Conservation (phyloP, 2,113 vertebrate genomes). For the Plecotus auritus region DNA sequence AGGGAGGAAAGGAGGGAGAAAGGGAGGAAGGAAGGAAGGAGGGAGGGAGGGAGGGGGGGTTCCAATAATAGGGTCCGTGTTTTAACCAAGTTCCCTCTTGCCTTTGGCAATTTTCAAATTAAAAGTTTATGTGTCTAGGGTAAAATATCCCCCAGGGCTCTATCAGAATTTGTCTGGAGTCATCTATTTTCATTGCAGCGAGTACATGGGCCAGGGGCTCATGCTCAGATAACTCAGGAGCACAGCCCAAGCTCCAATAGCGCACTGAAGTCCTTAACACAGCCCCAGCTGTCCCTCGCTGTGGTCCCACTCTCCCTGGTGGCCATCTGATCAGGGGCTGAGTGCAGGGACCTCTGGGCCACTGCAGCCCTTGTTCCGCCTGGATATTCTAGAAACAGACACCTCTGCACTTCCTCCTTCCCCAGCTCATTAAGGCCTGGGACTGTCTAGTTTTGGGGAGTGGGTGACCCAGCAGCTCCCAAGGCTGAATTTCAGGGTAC, state of each 20-base stretch:
- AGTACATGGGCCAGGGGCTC: background rate
- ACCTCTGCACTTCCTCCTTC: background rate
- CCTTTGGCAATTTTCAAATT: background rate
- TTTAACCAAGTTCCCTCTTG: background rate
- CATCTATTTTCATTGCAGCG: no score
- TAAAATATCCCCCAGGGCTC: background rate
- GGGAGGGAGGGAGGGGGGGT: no score
- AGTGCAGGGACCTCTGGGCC: background rate
- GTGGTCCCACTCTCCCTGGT: rapidly evolving
- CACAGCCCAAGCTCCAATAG: background rate
- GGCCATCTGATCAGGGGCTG: background rate
- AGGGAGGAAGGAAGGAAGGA: no score
- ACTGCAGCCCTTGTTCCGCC: background rate
- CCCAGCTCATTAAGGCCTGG: no score
- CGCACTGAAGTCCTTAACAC: background rate
- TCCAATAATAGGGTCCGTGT: no score
- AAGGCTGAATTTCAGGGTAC: no score
- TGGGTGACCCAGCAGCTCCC: no score
- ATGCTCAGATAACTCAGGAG: background rate
- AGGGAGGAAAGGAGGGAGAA: no score
- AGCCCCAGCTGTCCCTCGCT: background rate
- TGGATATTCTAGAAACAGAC: background rate
- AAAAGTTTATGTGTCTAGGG: rapidly evolving
- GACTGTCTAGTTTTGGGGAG: no score
- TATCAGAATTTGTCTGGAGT: background rate